Evolutionary conservation across 1,140 invertebrate species (phyloP), one percentile per base, ranked within the genome.

Genomic region (Eufriesea mexicana): DNA sequence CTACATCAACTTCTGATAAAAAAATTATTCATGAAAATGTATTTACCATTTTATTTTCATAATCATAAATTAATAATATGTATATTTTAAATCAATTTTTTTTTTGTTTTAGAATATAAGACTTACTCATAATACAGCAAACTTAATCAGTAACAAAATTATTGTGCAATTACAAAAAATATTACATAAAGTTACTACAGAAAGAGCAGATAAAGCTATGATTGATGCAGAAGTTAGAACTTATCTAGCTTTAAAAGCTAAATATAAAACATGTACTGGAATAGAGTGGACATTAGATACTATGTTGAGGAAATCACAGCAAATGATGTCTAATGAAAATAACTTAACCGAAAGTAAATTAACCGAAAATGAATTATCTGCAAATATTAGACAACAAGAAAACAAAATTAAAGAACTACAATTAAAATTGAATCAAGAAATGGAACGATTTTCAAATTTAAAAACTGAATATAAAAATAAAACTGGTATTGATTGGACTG

Each of bases 201-300:
- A 90, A 47, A 95, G 95, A 84, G 93, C 94, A 42, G 86, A 88
- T 51, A 89, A 90, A 78, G 73, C 54, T n/a, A 25, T 51, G 8
- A 84, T 92, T 61, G 89, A 89, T 45, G 25, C 84, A n/a, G 86
- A 90, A 83, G 88, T 91, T 12, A 89, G 91, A 18, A 23, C 94
- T 73, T 94, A 99, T 51, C 93, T 98, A 79, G 93, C 95, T 35
- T 93, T 99, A 6, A 99, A 99, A 94, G 95, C 94, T 2, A 95
- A 97, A 75, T 99, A 97, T 91, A 98, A 98, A 94, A 94, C 95
- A 66, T 89, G 95, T 42, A 97, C 97, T 8, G 97, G 97, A 20
- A 68, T 87, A 73, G 93, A 94, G 0, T 95, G 94, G 91, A 93
- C 92, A 77, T 89, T 92, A n/a, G 64, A 18, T n/a, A 28, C 25